A percentile compares a stretch with the other conserved stretches of the same genome.
Evolutionary conservation across 2,113 vertebrate species (phyloP).

Genomic region (Danionella cerebrum): DNA sequence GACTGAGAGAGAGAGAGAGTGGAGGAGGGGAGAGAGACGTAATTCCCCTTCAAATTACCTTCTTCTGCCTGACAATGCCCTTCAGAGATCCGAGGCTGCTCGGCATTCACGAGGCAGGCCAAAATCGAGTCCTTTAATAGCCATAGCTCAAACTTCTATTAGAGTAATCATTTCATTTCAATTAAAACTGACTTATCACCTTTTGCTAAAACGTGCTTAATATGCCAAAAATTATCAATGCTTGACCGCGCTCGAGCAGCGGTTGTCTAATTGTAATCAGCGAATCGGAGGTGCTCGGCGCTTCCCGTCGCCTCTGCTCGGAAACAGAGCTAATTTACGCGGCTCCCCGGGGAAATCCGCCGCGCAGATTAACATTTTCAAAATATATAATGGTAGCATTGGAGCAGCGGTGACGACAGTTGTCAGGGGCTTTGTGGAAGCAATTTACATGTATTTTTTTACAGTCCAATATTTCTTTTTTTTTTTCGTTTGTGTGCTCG

Average conservation of each 20-base stretch:
- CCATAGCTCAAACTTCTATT: slow-evolving; percentile 99
- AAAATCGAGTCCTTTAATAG: slow-evolving; percentile 94
- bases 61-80: slow-evolving; percentile 92
- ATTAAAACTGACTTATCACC: slow-evolving; percentile 99
- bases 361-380: slow-evolving; percentile 99
- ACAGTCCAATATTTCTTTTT: slow-evolving; percentile 84
- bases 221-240: slow-evolving; percentile 99
- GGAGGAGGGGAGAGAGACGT: slow-evolving; percentile 58
- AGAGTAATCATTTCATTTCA: slow-evolving; percentile 99
- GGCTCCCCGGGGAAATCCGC: slow-evolving; percentile 98
- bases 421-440: slow-evolving; percentile 94
- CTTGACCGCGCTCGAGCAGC: slow-evolving; percentile 98
- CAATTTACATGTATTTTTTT: slow-evolving; percentile 92
- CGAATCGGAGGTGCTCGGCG: slow-evolving; percentile 99
- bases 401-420: slow-evolving; percentile 97
- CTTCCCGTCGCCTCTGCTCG: slow-evolving; percentile 79
- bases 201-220: slow-evolving; percentile 99
- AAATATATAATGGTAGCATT: slow-evolving; percentile 99
- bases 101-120: slow-evolving; percentile 72
- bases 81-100: slow-evolving; percentile 88
- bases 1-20: slow-evolving; percentile 74
- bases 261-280: slow-evolving; percentile 97
- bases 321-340: slow-evolving; percentile 99
- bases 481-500: slow-evolving; percentile 47
- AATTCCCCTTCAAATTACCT: slow-evolving; percentile 99